Evolutionary conservation across 2,797 vertebrate genomes (phyloP).

Genomic region (Poeciliopsis gracilis): DNA sequence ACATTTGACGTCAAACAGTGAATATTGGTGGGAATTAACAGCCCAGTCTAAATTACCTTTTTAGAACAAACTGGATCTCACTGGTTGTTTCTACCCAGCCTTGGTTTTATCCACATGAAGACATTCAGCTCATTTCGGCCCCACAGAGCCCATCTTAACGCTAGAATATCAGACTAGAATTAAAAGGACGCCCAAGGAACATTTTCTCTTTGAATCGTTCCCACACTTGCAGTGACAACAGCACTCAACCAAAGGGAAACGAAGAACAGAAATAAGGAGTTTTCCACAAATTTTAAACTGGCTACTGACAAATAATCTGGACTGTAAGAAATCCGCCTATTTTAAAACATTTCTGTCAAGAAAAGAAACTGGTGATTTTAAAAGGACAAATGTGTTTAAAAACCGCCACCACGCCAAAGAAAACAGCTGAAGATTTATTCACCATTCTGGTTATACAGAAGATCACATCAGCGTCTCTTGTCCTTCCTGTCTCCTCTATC

Average conservation of each 20-base stretch:
- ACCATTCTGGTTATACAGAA: conserved; percentile 5
- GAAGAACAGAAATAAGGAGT: background rate
- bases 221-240: background rate
- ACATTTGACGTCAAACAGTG: conserved; percentile 45
- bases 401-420: background rate
- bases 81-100: conserved; percentile 10
- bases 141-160: background rate
- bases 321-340: background rate
- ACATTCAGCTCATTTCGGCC: conserved; percentile 4
- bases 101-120: background rate
- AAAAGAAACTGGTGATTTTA: conserved; percentile 9
- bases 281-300: background rate
- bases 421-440: conserved; percentile 14
- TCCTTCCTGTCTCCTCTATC: conserved; percentile 92
- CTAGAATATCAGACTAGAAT: background rate
- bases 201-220: background rate
- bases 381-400: conserved; percentile 5
- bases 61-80: conserved; percentile 26
- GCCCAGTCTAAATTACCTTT: conserved; percentile 36
- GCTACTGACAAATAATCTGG: background rate
- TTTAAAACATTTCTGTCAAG: conserved; percentile 12
- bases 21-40: conserved; percentile 25
- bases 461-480: conserved; percentile 87
- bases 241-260: background rate
- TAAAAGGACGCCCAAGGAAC: no score